Evolutionary conservation across 2,113 vertebrate genomes (phyloP).

Genomic region (Callipepla californica): DNA sequence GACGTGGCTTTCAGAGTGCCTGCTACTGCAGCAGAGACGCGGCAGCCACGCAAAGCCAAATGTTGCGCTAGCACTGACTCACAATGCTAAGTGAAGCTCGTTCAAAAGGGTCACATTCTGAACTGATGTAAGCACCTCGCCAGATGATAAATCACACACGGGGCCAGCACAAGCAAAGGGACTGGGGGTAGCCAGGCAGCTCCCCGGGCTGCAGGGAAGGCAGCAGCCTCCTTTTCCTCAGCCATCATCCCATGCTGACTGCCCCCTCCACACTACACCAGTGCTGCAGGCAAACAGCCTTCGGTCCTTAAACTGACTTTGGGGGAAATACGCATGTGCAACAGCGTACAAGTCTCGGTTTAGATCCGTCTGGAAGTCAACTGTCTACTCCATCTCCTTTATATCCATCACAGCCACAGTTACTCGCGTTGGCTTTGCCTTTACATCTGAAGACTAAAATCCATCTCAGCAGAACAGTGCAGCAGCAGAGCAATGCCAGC

Average conservation of each 20-base stretch:
- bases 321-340: neutral
- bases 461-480: fast-evolving
- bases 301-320: neutral
- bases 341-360: neutral
- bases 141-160: neutral
- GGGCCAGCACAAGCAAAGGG: fast-evolving
- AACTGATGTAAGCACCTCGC: neutral
- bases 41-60: neutral
- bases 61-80: neutral
- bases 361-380: neutral
- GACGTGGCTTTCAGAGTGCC: neutral
- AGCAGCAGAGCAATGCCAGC: neutral
- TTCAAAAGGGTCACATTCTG: neutral
- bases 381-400: neutral
- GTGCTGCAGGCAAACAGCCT: neutral
- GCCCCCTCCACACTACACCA: neutral
- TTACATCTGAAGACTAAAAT: neutral
- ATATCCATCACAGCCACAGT: neutral
- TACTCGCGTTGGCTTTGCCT: neutral
- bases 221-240: neutral
- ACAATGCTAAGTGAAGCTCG: neutral
- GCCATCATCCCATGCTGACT: neutral
- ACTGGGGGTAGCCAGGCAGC: neutral
- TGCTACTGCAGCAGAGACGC: neutral
- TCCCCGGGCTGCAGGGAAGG: neutral